phyloP scores from a whole-genome alignment of 2,888 invertebrate genomes.

The Nipponacmea schrenckii region DNA sequence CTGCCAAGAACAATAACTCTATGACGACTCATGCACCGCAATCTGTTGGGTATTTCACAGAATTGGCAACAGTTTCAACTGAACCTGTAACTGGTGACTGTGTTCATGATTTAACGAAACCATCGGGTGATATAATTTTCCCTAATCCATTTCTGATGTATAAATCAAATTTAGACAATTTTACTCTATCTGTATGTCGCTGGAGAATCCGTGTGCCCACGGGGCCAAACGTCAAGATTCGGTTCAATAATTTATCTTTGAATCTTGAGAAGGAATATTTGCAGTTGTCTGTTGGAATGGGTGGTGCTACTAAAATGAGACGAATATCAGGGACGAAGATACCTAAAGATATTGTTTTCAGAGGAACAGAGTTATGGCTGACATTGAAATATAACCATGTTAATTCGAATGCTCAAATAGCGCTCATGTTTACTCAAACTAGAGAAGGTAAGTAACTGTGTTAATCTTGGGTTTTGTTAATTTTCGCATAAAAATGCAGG shows the following conservation, averaged over 20 bases:
- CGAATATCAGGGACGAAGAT: conserved; percentile 23
- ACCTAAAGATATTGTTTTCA: conserved; percentile 17
- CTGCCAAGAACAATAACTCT: no score
- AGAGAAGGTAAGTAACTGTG: conserved; percentile 15
- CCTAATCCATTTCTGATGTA: conserved; percentile 3
- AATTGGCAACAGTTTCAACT: no score
- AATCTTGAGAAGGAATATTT: conserved; percentile 16
- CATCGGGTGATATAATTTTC: conserved; percentile 15
- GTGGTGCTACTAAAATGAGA: conserved; percentile 14
- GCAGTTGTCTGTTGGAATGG: conserved; percentile 22
- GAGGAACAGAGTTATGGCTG: conserved; percentile 18
- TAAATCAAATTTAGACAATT: conserved; percentile 1
- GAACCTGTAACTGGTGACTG: conserved; percentile 7
- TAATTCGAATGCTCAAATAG: conserved; percentile 15
- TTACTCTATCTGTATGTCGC: conserved; percentile 10
- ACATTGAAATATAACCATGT: conserved; percentile 12
- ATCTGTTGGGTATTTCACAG: no score
- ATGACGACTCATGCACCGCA: no score
- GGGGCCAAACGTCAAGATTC: conserved; percentile 14
- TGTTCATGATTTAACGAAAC: conserved; percentile 13
- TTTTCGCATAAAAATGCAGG: neutral
- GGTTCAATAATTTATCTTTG: conserved; percentile 17
- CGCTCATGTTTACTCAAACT: conserved; percentile 22
- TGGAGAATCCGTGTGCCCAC: conserved; percentile 19
- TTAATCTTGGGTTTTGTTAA: no score